Percentiles rank a stretch among this genome's conserved stretches.
Evolutionary conservation across 2,113 vertebrate genomes (phyloP).

Genomic region (Anarhynchus alexandrinus): DNA sequence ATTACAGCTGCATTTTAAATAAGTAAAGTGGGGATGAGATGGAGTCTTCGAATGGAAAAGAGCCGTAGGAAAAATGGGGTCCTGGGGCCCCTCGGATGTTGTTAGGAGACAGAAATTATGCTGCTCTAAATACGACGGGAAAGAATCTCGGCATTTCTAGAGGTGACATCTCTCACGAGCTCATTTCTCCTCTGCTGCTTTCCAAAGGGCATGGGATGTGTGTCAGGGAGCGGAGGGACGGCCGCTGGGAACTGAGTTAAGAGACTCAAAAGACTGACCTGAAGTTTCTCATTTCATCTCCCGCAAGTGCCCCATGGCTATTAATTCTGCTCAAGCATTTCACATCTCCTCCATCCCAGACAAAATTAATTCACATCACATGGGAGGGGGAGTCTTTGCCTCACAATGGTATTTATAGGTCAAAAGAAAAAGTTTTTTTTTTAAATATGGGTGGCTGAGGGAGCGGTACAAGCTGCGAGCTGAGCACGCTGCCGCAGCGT

Average conservation of each 20-base stretch:
- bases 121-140: background rate
- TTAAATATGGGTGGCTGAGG: background rate
- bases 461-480: background rate
- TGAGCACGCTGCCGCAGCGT: background rate
- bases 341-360: background rate
- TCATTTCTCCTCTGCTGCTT: conserved; percentile 2
- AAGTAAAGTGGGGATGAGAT: background rate
- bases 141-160: background rate
- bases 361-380: background rate
- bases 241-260: fast-evolving
- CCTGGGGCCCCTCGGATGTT: fast-evolving
- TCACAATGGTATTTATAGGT: background rate
- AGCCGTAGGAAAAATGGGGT: background rate
- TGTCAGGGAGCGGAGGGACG: background rate
- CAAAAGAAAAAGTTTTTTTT: background rate
- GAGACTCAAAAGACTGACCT: background rate
- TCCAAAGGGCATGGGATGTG: background rate
- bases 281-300: background rate
- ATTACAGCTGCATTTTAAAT: background rate
- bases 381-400: background rate
- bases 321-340: background rate
- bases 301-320: background rate
- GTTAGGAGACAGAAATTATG: background rate
- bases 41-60: background rate
- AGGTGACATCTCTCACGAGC: background rate